These are phyloP conservation scores for Nesospiza acunhae DNA, from an alignment of 2,113 vertebrate species.

Conservation along the genomic window DNA sequence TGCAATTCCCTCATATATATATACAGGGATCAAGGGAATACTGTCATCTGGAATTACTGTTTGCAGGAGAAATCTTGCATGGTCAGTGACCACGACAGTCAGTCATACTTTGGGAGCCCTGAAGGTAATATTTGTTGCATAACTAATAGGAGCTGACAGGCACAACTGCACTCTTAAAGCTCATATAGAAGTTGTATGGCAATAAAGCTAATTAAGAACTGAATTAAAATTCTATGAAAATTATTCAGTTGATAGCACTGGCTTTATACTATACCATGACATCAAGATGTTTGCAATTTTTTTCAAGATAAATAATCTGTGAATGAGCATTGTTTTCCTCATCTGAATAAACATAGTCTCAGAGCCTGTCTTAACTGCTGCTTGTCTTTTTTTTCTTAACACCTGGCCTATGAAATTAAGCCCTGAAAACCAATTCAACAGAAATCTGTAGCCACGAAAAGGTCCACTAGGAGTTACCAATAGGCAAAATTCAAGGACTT, in stretches of 20 bases:
- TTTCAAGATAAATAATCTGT: neutral
- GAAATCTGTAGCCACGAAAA: neutral
- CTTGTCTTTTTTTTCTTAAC: neutral
- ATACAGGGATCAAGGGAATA: conserved; percentile 57
- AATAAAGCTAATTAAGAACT: conserved; percentile 39
- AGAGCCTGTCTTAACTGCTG: neutral
- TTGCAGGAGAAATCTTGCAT: conserved; percentile 61
- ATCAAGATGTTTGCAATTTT: neutral
- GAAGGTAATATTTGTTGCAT: conserved; percentile 58
- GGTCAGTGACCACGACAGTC: conserved; percentile 23
- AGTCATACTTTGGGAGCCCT: conserved; percentile 67
- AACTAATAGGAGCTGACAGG: conserved; percentile 71
- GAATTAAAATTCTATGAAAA: conserved; percentile 25
- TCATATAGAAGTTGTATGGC: conserved; percentile 26
- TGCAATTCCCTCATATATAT: conserved; percentile 58
- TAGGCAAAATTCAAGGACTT: neutral
- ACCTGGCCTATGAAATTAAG: neutral
- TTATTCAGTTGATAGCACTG: neutral
- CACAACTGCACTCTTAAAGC: conserved; percentile 63
- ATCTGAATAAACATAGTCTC: neutral
- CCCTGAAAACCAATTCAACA: neutral
- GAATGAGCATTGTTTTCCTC: neutral
- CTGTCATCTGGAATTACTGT: conserved; percentile 79
- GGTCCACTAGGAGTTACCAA: neutral
- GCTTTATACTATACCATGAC: neutral